These are phyloP conservation scores for Monomorium pharaonis DNA, from an alignment of 1,140 invertebrate species.

Conservation along the genomic window DNA sequence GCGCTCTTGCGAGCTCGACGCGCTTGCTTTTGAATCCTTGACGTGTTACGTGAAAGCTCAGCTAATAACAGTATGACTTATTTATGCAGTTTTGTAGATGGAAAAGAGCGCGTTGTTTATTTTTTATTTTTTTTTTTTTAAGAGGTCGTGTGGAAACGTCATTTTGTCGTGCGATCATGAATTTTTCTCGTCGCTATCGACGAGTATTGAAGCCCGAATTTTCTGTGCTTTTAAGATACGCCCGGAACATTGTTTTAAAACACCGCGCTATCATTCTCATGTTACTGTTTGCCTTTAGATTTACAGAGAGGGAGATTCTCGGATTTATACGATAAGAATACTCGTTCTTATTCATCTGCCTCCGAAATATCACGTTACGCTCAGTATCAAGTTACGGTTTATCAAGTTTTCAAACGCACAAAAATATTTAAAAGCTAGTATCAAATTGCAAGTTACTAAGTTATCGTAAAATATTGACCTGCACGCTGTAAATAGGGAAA, in stretches of 20 bases:
- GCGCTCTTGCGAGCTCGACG: background rate
- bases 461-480: conserved; percentile 68
- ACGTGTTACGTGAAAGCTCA: background rate
- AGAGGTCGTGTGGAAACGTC: background rate
- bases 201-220: conserved; percentile 28
- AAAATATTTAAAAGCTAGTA: conserved; percentile 69
- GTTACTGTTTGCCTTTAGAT: conserved; percentile 70
- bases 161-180: background rate
- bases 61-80: conserved; percentile 18
- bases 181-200: background rate
- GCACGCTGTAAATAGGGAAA: background rate
- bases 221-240: conserved; percentile 52
- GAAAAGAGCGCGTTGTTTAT: background rate
- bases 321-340: conserved; percentile 73
- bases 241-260: conserved; percentile 70
- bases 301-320: conserved; percentile 67
- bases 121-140: too few relatives aligned
- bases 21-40: background rate
- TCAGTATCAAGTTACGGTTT: conserved; percentile 68
- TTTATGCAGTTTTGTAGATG: conserved; percentile 1
- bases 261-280: conserved; percentile 69
- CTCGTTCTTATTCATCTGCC: conserved; percentile 70
- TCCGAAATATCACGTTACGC: conserved; percentile 69
- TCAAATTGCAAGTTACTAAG: conserved; percentile 62
- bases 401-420: conserved; percentile 72